phyloP scores from a whole-genome alignment of 2,888 invertebrate genomes.

The Gisinianus flammeolus region DNA sequence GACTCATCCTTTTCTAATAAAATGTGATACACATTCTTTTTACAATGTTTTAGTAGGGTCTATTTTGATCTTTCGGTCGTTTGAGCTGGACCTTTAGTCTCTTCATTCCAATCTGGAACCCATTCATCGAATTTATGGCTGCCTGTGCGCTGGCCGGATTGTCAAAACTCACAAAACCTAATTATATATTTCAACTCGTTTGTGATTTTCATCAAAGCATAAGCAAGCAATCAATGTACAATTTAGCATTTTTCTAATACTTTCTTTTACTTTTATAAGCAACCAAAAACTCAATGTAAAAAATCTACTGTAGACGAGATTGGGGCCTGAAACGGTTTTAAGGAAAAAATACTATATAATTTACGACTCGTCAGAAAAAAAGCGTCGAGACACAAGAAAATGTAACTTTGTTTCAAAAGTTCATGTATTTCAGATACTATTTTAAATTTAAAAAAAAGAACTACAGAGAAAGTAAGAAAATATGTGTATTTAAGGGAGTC shows the following conservation, averaged over 20 bases:
- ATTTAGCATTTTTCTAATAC: background rate
- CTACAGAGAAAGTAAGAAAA: too few relatives aligned
- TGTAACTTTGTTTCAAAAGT: too few relatives aligned
- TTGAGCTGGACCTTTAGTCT: conserved; percentile 99
- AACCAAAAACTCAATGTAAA: too few relatives aligned
- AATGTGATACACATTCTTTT: background rate
- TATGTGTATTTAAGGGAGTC: too few relatives aligned
- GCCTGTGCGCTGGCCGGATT: conserved; percentile 97
- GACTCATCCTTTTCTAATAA: background rate
- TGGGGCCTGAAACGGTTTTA: too few relatives aligned
- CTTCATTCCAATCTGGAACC: conserved; percentile 99
- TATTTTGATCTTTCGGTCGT: conserved; percentile 69
- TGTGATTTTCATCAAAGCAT: background rate
- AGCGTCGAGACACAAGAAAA: too few relatives aligned
- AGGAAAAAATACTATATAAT: too few relatives aligned
- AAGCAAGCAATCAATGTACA: background rate
- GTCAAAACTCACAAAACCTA: conserved; percentile 99
- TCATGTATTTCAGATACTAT: too few relatives aligned
- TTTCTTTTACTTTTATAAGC: background rate
- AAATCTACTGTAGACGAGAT: too few relatives aligned
- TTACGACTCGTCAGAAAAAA: too few relatives aligned
- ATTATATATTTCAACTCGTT: conserved; percentile 9
- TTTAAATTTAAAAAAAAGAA: too few relatives aligned
- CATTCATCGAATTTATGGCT: conserved; percentile 99
- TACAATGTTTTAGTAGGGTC: conserved; percentile 41